Conservation (phyloP, 1,140 invertebrate species). For the Danaus melanippus region DNA sequence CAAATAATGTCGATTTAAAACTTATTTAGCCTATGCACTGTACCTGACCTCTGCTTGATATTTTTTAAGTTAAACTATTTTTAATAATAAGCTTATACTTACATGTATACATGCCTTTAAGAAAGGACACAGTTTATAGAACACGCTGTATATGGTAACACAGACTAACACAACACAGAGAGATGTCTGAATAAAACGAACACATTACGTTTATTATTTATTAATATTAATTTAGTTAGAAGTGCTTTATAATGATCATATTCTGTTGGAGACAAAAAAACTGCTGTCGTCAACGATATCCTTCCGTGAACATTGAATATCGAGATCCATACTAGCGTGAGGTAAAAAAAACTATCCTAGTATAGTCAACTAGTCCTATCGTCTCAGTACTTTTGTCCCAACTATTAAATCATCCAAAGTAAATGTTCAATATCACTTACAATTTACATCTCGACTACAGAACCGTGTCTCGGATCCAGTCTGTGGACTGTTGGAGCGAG, state of each 20-base stretch:
- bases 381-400: conserved; percentile 19
- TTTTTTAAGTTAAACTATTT: too few species aligned
- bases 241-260: conserved; percentile 54
- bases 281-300: conserved; percentile 14
- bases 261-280: conserved; percentile 56
- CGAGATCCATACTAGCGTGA: conserved; percentile 60
- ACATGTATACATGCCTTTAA: too few species aligned
- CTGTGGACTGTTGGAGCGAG: too few species aligned
- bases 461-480: conserved; percentile 7
- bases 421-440: conserved; percentile 9
- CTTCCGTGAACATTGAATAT: conserved; percentile 34
- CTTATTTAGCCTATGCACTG: too few species aligned
- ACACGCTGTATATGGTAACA: too few species aligned
- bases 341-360: conserved; percentile 31
- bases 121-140: too few species aligned
- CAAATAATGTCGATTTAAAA: too few species aligned
- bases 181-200: neutral
- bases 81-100: too few species aligned
- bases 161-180: too few species aligned
- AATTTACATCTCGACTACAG: conserved; percentile 7
- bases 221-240: conserved; percentile 60
- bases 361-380: conserved; percentile 31
- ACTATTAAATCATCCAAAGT: conserved; percentile 9
- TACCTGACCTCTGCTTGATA: too few species aligned
- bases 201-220: conserved; percentile 32